A percentile compares a stretch with the other conserved stretches of the same genome.
These are phyloP conservation scores for Semibalanus balanoides DNA, from an alignment of 1,140 invertebrate genomes.

Conservation along the genomic window DNA sequence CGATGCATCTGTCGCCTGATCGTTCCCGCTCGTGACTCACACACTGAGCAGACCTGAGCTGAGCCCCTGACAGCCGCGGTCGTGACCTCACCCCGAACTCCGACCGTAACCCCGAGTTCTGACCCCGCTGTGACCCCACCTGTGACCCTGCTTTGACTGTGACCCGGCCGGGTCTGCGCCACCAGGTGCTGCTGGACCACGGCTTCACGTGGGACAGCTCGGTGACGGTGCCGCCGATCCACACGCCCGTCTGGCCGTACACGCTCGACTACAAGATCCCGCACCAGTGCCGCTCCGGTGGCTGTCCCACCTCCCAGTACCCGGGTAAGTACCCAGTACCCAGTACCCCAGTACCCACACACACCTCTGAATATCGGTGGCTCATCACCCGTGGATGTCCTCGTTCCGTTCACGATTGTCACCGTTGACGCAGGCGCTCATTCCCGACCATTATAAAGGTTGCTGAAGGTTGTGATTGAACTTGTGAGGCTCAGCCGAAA, in stretches of 20 bases:
- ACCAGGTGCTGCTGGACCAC: slow-evolving; percentile 69
- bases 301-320: slow-evolving; percentile 78
- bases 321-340: slow-evolving; percentile 41
- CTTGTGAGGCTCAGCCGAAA: background rate
- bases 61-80: no score
- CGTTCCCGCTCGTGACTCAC: no score
- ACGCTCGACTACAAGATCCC: slow-evolving; percentile 82
- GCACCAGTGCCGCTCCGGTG: slow-evolving; percentile 79
- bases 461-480: background rate
- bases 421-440: background rate
- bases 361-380: no score
- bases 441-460: no score
- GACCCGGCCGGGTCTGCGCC: background rate
- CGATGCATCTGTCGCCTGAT: no score
- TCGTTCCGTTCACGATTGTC: background rate
- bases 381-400: no score
- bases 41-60: no score
- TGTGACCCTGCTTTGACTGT: background rate
- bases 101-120: no score
- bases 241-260: slow-evolving; percentile 83
- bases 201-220: slow-evolving; percentile 85
- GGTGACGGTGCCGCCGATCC: slow-evolving; percentile 63
- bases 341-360: no score
- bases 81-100: no score
- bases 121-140: no score